phyloP scores from a whole-genome alignment of 1,140 invertebrate genomes.

The Euschistus heros region DNA sequence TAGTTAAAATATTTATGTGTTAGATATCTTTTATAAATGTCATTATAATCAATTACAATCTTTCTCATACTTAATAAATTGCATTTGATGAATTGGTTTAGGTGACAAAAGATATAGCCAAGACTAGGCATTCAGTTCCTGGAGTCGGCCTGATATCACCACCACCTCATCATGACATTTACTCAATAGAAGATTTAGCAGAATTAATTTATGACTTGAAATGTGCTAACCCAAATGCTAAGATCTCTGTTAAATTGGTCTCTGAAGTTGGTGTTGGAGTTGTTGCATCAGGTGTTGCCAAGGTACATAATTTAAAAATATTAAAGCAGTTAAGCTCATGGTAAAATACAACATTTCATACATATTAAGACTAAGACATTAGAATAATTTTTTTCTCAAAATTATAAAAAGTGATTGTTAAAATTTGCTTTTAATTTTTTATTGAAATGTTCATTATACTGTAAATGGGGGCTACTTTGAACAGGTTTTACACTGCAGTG shows the following conservation, averaged over 20 bases:
- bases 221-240: conserved; percentile 87
- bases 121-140: conserved; percentile 87
- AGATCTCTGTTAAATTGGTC: conserved; percentile 96
- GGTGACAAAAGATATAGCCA: conserved; percentile 91
- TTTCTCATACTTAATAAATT: too few species aligned
- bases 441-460: too few species aligned
- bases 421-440: too few species aligned
- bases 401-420: neutral
- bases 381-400: neutral
- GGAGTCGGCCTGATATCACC: conserved; percentile 98
- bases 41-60: neutral
- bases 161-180: conserved; percentile 98
- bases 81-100: conserved; percentile 27
- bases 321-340: neutral
- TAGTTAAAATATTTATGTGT: conserved; percentile 1
- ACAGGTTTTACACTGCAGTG: too few species aligned
- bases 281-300: conserved; percentile 94
- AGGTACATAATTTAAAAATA: conserved; percentile 43
- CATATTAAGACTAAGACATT: too few species aligned
- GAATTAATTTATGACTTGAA: conserved; percentile 98
- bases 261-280: conserved; percentile 98
- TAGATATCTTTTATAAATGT: conserved; percentile 20
- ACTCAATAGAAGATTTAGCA: conserved; percentile 97
- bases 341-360: neutral
- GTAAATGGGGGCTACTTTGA: too few species aligned